Conservation (phyloP, 2,797 vertebrate species). For the Artibeus jamaicensis region DNA sequence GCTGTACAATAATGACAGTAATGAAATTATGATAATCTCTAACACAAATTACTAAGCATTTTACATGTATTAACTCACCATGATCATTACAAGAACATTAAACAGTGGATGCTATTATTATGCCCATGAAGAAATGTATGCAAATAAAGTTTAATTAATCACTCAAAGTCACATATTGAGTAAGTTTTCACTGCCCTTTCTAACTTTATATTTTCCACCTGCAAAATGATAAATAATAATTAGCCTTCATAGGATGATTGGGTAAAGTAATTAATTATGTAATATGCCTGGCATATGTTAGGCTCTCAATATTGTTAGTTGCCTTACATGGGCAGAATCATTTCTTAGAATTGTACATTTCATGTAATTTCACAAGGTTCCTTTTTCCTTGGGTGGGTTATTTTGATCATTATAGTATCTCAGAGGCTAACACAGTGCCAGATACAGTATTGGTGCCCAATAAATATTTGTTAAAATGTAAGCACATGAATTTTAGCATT, state of each 20-base stretch:
- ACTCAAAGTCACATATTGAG: conserved; percentile 9
- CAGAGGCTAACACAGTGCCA: background rate
- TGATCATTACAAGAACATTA: conserved; percentile 2
- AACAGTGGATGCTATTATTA: background rate
- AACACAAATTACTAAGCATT: background rate
- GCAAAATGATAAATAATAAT: conserved; percentile 51
- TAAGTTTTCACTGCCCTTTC: conserved; percentile 31
- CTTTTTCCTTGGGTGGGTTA: background rate
- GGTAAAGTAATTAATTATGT: conserved; percentile 46
- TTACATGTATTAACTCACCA: background rate
- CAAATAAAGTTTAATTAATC: conserved; percentile 38
- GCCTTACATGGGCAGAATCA: background rate
- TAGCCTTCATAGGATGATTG: conserved; percentile 28
- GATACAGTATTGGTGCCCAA: background rate
- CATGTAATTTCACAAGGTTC: background rate
- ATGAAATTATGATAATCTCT: background rate
- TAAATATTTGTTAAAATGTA: conserved; percentile 13
- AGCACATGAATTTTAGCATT: background rate
- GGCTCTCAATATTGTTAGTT: background rate
- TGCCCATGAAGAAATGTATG: background rate
- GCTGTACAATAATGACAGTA: background rate
- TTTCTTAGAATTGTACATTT: background rate
- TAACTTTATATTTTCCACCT: conserved; percentile 38
- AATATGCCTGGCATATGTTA: background rate
- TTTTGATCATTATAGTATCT: background rate